phyloP scores from a whole-genome alignment of 2,797 vertebrate species.

The Smutsia temminckii region DNA sequence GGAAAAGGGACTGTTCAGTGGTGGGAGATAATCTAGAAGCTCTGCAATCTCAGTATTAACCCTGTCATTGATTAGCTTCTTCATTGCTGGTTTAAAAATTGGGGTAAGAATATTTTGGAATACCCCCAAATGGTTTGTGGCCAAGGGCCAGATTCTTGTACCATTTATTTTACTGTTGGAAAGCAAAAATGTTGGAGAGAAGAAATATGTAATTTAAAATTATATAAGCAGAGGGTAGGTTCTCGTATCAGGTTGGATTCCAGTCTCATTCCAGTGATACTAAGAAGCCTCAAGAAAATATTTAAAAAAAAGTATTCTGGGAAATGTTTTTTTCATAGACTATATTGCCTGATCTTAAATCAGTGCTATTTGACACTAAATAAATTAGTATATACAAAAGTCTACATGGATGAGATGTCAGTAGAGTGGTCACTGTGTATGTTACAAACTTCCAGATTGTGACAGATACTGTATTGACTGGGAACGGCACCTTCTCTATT shows the following conservation, averaged over 20 bases:
- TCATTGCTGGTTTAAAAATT: not conserved
- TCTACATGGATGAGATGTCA: not conserved
- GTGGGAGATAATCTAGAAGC: not conserved
- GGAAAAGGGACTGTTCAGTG: not conserved
- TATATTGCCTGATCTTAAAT: constrained; percentile 56
- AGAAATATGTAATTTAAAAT: constrained; percentile 27
- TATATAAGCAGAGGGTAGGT: not conserved
- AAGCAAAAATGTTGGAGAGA: constrained; percentile 39
- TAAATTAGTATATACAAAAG: constrained; percentile 56
- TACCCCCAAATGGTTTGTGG: not conserved
- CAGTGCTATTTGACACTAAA: constrained; percentile 61
- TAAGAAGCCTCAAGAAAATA: constrained; percentile 49
- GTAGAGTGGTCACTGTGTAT: constrained; percentile 33
- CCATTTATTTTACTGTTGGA: not conserved
- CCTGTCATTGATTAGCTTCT: not conserved
- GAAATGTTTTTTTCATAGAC: constrained; percentile 40
- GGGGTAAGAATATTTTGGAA: not conserved
- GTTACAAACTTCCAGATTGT: not conserved
- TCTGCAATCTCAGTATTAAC: not conserved
- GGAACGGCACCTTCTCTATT: not conserved
- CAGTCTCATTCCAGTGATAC: not conserved
- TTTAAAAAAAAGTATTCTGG: constrained; percentile 47
- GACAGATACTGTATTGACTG: not conserved
- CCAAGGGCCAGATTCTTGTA: not conserved
- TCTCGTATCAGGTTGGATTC: constrained; percentile 28